A percentile compares a stretch with the other conserved stretches of the same genome.
These are phyloP conservation scores for Pomatorhinus ruficollis DNA, from an alignment of 2,113 vertebrate genomes.

Conservation along the genomic window DNA sequence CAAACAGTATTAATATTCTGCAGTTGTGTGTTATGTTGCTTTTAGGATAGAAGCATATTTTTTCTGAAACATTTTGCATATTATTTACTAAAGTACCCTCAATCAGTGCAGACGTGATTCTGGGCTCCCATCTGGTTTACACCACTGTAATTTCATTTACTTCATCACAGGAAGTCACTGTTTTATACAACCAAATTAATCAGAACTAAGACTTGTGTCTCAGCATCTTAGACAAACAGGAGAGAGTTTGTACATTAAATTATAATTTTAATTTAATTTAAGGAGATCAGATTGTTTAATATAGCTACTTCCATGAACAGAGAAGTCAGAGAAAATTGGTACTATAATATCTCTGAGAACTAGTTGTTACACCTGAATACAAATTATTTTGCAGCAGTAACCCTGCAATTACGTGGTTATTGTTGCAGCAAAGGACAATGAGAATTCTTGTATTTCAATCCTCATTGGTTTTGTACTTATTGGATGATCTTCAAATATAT, in stretches of 20 bases:
- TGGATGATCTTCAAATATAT: neutral
- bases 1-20: conserved; percentile 12
- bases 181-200: neutral
- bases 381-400: neutral
- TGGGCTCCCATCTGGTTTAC: neutral
- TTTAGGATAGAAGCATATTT: neutral
- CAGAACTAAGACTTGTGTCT: neutral
- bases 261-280: neutral
- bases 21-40: neutral
- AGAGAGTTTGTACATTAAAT: neutral
- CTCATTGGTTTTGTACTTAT: neutral
- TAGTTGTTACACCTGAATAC: neutral
- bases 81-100: neutral
- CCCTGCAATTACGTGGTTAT: neutral
- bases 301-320: neutral
- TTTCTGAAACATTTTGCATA: neutral
- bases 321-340: conserved; percentile 1
- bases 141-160: neutral
- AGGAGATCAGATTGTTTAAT: neutral
- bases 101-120: neutral
- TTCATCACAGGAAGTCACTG: neutral
- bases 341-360: neutral
- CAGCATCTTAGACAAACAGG: neutral
- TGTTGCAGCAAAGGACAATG: neutral
- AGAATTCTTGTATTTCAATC: neutral